Percentiles rank a stretch among this genome's conserved stretches.
Evolutionary conservation across 2,888 invertebrate species (phyloP).

Genomic region (Archips xylosteana): DNA sequence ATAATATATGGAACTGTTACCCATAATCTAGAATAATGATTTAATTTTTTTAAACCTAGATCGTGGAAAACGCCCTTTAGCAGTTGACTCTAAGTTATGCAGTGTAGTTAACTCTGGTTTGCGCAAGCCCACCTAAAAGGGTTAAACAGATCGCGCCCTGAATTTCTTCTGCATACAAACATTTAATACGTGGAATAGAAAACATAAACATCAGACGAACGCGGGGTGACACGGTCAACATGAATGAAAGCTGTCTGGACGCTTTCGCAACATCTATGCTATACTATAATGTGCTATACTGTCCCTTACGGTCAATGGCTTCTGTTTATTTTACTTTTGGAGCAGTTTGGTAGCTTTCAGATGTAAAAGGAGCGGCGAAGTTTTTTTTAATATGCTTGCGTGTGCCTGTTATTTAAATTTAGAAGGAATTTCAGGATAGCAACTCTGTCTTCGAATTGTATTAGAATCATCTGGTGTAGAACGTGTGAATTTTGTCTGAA

Average conservation of each 20-base stretch:
- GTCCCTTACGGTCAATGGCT: slow-evolving; percentile 38
- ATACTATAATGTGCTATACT: background rate
- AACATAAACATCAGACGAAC: slow-evolving; percentile 26
- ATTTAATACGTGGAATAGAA: slow-evolving; percentile 35
- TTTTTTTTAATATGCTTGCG: too few relatives aligned
- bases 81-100: too few relatives aligned
- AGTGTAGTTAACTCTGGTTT: too few relatives aligned
- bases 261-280: slow-evolving; percentile 37
- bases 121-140: background rate
- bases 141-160: slow-evolving; percentile 12
- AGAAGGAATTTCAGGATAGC: too few relatives aligned
- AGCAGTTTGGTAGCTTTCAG: background rate
- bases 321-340: slow-evolving; percentile 31
- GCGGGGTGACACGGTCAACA: slow-evolving; percentile 40
- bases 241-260: slow-evolving; percentile 39
- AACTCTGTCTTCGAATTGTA: too few relatives aligned
- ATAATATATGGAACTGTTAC: too few relatives aligned
- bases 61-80: too few relatives aligned
- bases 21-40: too few relatives aligned
- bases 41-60: too few relatives aligned
- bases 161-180: slow-evolving; percentile 1
- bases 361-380: background rate
- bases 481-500: too few relatives aligned
- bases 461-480: too few relatives aligned
- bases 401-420: too few relatives aligned